Conservation (phyloP, 2,888 invertebrate species). For the Stenichneumon culpator region DNA sequence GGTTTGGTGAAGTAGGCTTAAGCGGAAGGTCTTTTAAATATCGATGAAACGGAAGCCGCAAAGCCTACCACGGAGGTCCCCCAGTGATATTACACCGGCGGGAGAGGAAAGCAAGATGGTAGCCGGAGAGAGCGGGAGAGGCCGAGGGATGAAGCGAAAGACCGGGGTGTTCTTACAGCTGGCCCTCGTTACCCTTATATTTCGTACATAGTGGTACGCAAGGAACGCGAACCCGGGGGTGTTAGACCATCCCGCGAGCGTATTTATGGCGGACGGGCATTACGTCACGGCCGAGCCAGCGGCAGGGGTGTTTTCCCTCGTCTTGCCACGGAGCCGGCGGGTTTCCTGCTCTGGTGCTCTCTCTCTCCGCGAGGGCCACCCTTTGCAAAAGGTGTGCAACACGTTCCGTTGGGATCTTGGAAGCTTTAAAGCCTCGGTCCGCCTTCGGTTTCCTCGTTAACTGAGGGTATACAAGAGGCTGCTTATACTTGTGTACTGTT, state of each 20-base stretch:
- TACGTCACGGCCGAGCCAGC: conserved; percentile 64
- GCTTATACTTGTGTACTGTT: conserved; percentile 39
- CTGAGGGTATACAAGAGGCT: conserved; percentile 50
- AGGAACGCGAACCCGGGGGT: conserved; percentile 65
- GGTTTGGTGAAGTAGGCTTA: conserved; percentile 55
- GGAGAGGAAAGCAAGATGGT: conserved; percentile 61
- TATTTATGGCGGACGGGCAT: conserved; percentile 71
- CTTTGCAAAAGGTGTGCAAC: conserved; percentile 65
- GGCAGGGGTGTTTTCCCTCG: conserved; percentile 51
- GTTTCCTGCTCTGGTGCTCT: conserved; percentile 66
- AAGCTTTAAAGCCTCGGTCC: conserved; percentile 69
- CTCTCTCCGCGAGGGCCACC: conserved; percentile 23
- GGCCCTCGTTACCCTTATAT: conserved; percentile 71
- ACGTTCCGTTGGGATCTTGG: conserved; percentile 64
- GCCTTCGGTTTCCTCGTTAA: conserved; percentile 70
- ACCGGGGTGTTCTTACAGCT: conserved; percentile 68
- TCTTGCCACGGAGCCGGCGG: conserved; percentile 46
- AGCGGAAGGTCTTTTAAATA: conserved; percentile 69
- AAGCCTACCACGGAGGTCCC: conserved; percentile 53
- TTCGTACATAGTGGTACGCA: conserved; percentile 55
- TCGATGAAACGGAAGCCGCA: conserved; percentile 70
- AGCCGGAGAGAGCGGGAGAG: conserved; percentile 17
- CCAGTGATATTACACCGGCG: conserved; percentile 41
- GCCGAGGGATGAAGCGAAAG: conserved; percentile 40
- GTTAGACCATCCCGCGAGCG: conserved; percentile 67